These are phyloP conservation scores for Pitta sordida DNA, from an alignment of 2,113 vertebrate genomes.

Conservation along the genomic window DNA sequence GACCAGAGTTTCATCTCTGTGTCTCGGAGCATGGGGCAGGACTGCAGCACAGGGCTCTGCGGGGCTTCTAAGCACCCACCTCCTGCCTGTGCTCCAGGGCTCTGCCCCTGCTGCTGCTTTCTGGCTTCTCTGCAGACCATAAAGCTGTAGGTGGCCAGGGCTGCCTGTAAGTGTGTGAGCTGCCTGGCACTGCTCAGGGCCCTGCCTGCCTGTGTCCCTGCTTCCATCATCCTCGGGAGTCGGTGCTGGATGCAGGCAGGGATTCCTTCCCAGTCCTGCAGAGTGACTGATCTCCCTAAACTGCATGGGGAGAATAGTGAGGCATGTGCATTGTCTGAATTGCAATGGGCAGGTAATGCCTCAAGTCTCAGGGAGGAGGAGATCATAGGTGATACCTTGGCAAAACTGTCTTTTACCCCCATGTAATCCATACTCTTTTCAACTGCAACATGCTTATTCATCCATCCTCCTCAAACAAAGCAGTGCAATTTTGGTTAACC, in stretches of 20 bases:
- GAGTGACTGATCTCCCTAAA: background rate
- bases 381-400: background rate
- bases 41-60: background rate
- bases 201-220: background rate
- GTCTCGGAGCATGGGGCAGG: background rate
- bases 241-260: background rate
- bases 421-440: background rate
- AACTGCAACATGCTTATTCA: background rate
- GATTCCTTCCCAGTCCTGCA: background rate
- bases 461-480: background rate
- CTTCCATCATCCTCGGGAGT: background rate
- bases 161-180: background rate
- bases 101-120: background rate
- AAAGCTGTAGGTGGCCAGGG: fast-evolving
- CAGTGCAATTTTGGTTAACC: background rate
- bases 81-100: background rate
- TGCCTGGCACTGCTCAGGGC: background rate
- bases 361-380: background rate
- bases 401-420: background rate
- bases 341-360: background rate
- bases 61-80: background rate
- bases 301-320: fast-evolving
- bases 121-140: background rate
- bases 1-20: background rate
- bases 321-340: fast-evolving